A percentile compares a stretch with the other conserved stretches of the same genome.
Evolutionary conservation across 2,797 vertebrate species (phyloP).

Genomic region (Arrhamphus sclerolepis): DNA sequence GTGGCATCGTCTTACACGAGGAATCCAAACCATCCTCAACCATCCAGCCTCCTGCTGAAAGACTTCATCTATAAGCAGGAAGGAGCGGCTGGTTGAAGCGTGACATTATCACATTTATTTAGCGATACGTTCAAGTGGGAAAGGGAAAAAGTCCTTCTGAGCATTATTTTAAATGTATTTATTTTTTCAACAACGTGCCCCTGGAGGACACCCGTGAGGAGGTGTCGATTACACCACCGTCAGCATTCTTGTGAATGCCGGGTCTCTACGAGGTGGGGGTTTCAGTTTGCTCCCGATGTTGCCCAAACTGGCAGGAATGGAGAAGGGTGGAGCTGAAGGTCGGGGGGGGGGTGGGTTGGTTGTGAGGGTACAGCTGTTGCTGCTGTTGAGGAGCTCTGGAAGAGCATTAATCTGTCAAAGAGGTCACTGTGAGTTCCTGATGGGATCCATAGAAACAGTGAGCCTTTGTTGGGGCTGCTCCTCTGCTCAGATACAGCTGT

Average conservation of each 20-base stretch:
- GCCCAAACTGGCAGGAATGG: constrained; percentile 38
- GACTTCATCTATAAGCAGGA: constrained; percentile 6
- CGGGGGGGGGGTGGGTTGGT: neutral
- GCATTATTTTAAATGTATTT: no score
- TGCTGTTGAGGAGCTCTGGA: constrained; percentile 35
- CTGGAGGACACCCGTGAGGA: neutral
- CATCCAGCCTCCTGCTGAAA: constrained; percentile 18
- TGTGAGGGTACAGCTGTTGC: constrained; percentile 46
- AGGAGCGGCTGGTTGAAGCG: neutral
- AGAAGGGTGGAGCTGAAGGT: constrained; percentile 37
- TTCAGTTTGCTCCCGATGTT: constrained; percentile 63
- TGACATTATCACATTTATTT: no score
- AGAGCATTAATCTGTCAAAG: constrained; percentile 64
- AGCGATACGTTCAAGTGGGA: no score
- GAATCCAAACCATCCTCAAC: constrained; percentile 20
- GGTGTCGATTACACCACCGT: constrained; percentile 67
- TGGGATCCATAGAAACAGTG: constrained; percentile 48
- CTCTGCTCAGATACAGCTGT: constrained; percentile 55
- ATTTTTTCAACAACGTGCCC: no score
- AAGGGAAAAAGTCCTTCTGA: no score
- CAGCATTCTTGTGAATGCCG: constrained; percentile 71
- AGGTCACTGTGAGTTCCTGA: constrained; percentile 61
- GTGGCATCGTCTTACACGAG: constrained; percentile 33
- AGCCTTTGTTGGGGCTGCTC: constrained; percentile 25
- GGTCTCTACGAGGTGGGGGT: constrained; percentile 71